These are phyloP conservation scores for Hyperoplus lanceolatus DNA, from an alignment of 2,797 vertebrate species.

Conservation along the genomic window DNA sequence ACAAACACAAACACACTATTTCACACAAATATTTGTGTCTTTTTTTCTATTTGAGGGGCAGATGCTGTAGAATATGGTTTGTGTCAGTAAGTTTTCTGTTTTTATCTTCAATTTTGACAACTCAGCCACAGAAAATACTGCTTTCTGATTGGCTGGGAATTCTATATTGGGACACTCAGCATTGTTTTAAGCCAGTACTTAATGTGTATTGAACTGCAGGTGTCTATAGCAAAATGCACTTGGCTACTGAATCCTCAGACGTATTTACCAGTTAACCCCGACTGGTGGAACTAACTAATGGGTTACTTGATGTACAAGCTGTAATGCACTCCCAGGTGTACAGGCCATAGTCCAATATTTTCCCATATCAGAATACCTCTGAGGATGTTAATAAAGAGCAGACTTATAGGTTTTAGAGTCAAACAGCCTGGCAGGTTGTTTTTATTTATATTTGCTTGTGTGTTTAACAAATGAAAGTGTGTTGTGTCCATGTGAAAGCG, in stretches of 20 bases:
- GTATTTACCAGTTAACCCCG: background rate
- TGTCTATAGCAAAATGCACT: background rate
- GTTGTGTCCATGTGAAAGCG: slow-evolving; percentile 10
- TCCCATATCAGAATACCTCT: background rate
- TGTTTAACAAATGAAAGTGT: slow-evolving; percentile 12
- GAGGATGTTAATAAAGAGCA: background rate
- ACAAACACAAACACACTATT: background rate
- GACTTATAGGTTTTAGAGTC: background rate
- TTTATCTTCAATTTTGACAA: background rate
- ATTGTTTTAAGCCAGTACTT: background rate
- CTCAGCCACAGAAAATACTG: too few species aligned
- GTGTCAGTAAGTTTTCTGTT: too few species aligned
- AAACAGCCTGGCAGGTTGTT: background rate
- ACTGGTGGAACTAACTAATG: background rate
- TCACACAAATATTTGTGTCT: too few species aligned
- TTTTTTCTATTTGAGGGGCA: too few species aligned
- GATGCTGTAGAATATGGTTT: too few species aligned
- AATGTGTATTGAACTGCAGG: background rate
- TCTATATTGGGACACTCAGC: background rate
- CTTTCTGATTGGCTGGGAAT: background rate
- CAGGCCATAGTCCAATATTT: background rate
- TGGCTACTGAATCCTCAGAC: background rate
- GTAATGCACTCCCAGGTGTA: background rate
- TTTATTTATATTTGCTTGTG: background rate
- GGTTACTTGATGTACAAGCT: background rate